Conservation (phyloP, 2,113 vertebrate species). For the Collichthys lucidus region DNA sequence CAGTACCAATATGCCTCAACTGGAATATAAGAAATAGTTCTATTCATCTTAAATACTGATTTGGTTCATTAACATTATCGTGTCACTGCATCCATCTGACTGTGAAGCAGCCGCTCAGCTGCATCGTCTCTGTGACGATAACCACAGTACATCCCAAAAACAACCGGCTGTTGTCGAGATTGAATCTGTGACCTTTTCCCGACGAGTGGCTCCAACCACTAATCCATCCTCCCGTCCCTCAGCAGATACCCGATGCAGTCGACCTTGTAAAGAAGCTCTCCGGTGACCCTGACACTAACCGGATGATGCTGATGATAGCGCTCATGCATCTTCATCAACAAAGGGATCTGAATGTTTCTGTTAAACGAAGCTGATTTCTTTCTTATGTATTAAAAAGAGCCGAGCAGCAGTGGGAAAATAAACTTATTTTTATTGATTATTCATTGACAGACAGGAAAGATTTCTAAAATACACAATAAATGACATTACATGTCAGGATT, state of each 20-base stretch:
- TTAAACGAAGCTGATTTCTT: background rate
- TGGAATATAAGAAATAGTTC: no score
- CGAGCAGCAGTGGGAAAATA: background rate
- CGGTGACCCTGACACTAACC: conserved; percentile 4
- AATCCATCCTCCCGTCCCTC: conserved; percentile 15
- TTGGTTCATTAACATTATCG: background rate
- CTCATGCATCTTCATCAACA: background rate
- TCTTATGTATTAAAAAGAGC: conserved; percentile 30
- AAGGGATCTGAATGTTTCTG: background rate
- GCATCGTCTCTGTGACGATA: background rate
- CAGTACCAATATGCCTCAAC: no score
- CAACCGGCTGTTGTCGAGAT: conserved; percentile 5
- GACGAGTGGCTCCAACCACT: background rate
- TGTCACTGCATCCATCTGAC: background rate
- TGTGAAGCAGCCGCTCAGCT: background rate
- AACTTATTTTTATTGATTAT: conserved; percentile 13
- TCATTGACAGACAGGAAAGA: background rate
- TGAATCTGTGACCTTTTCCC: conserved; percentile 36
- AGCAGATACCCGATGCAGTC: background rate
- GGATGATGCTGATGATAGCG: background rate
- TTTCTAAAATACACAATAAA: conserved; percentile 13
- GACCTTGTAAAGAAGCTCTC: background rate
- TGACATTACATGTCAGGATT: background rate
- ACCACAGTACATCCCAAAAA: background rate
- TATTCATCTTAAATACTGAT: no score